Conservation (phyloP, 2,797 vertebrate genomes). For the Pteronotus mesoamericanus region DNA sequence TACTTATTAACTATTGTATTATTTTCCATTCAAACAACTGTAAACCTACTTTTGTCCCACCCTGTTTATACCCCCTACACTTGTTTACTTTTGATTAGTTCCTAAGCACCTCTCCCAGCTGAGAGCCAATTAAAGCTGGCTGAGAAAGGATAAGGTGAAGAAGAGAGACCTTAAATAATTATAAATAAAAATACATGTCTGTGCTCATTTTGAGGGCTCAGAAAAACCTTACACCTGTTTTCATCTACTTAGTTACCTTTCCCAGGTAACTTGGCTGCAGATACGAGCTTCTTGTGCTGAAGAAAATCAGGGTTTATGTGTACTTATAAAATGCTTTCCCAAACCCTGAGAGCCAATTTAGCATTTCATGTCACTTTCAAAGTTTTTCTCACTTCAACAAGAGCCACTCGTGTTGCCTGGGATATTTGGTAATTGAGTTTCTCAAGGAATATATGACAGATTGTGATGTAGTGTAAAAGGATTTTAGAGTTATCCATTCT, state of each 20-base stretch:
- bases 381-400: conserved; percentile 47
- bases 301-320: conserved; percentile 8
- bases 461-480: conserved; percentile 67
- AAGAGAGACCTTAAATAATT: background rate
- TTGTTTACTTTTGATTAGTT: background rate
- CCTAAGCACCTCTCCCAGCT: background rate
- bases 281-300: background rate
- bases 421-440: conserved; percentile 67
- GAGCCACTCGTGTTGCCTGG: conserved; percentile 41
- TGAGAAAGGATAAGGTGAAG: background rate
- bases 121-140: background rate
- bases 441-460: conserved; percentile 59
- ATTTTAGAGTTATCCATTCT: conserved; percentile 68
- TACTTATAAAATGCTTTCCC: conserved; percentile 30
- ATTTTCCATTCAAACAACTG: background rate
- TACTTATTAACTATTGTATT: background rate
- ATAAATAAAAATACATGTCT: conserved; percentile 2
- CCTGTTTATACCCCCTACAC: background rate
- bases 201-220: background rate
- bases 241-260: background rate
- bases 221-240: background rate
- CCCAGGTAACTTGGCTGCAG: background rate
- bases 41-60: background rate
- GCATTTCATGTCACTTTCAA: conserved; percentile 59
- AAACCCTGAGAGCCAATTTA: conserved; percentile 39